Evolutionary conservation across 1,140 invertebrate species (phyloP).

Genomic region (Ceratoteleas bidentatus): DNA sequence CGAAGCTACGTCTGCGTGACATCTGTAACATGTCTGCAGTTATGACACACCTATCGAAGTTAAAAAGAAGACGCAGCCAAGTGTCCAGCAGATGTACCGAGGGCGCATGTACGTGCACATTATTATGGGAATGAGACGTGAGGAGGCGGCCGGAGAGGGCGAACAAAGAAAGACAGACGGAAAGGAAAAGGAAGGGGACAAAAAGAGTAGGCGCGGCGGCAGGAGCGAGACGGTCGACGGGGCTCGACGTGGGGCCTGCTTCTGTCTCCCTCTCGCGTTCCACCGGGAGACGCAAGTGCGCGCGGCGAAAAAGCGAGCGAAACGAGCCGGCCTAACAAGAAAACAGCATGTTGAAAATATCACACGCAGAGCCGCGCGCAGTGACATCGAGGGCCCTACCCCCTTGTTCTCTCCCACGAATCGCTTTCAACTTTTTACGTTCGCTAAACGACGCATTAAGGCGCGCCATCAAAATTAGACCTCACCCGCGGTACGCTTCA

Average conservation of each 20-base stretch:
- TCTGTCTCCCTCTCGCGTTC: constrained; percentile 66
- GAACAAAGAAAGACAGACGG: constrained; percentile 2
- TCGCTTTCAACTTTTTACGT: too few species aligned
- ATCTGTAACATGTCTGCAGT: constrained; percentile 47
- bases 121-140: constrained; percentile 68
- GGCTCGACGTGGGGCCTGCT: constrained; percentile 17
- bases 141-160: constrained; percentile 24
- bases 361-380: too few species aligned
- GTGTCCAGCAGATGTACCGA: constrained; percentile 72
- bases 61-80: constrained; percentile 57
- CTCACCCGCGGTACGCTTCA: too few species aligned
- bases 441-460: too few species aligned
- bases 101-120: constrained; percentile 44
- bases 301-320: constrained; percentile 58
- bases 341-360: constrained; percentile 71
- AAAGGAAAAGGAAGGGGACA: background rate
- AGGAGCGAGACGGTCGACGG: background rate
- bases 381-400: too few species aligned
- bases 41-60: constrained; percentile 57
- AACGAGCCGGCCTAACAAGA: constrained; percentile 62
- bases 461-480: too few species aligned
- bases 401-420: too few species aligned
- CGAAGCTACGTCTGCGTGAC: constrained; percentile 27
- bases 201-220: constrained; percentile 5
- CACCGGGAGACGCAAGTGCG: constrained; percentile 10